These are phyloP conservation scores for Cosmorhoe ocellata DNA, from an alignment of 2,888 invertebrate species.

Conservation along the genomic window DNA sequence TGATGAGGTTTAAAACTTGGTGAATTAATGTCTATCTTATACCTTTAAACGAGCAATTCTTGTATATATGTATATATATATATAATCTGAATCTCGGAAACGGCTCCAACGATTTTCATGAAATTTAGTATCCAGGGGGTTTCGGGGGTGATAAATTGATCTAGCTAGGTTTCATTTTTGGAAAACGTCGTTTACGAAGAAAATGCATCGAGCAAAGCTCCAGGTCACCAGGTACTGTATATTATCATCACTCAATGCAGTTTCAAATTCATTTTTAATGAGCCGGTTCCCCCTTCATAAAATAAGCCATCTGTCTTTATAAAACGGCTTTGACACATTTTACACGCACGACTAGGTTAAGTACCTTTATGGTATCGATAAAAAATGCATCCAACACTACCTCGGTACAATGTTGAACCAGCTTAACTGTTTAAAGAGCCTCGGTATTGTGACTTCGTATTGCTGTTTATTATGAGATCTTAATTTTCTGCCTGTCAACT, in stretches of 20 bases:
- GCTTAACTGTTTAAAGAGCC: constrained; percentile 6
- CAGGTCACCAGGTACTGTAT: too few species aligned
- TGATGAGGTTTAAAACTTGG: too few species aligned
- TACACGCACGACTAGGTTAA: constrained; percentile 40
- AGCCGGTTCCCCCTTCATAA: constrained; percentile 8
- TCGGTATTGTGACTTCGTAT: background rate
- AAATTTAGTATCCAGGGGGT: too few species aligned
- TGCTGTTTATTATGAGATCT: background rate
- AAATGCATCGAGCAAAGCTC: too few species aligned
- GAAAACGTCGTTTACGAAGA: too few species aligned
- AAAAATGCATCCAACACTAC: constrained; percentile 15
- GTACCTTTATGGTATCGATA: constrained; percentile 14
- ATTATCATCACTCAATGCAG: background rate
- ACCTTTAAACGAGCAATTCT: too few species aligned
- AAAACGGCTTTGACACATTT: constrained; percentile 57
- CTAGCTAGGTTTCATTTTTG: too few species aligned
- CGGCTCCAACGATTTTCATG: too few species aligned
- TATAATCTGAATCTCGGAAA: too few species aligned
- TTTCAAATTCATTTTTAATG: constrained; percentile 8
- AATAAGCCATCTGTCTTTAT: constrained; percentile 37
- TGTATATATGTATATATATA: too few species aligned
- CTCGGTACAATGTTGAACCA: constrained; percentile 2
- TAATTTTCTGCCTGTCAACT: constrained; percentile 20
- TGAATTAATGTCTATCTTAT: too few species aligned
- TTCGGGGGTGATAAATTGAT: too few species aligned